phyloP scores from a whole-genome alignment of 2,888 invertebrate genomes.

The Idaea straminata region DNA sequence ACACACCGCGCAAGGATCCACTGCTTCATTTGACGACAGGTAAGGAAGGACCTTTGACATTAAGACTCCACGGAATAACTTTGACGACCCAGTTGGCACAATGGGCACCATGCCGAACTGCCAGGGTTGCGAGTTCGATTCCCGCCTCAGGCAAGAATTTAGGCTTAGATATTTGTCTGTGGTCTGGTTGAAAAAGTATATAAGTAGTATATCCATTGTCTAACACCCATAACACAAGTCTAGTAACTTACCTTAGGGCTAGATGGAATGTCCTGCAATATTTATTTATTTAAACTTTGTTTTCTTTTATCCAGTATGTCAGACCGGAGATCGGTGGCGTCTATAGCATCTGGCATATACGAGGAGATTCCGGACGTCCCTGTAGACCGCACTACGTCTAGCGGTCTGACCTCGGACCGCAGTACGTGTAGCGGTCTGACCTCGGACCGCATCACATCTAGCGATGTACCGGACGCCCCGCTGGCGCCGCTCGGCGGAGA shows the following conservation, averaged over 20 bases:
- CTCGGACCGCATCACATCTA: background rate
- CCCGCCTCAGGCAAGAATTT: too few species aligned
- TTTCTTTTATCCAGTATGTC: slow-evolving; percentile 46
- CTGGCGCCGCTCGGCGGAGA: slow-evolving; percentile 14
- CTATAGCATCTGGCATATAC: slow-evolving; percentile 84
- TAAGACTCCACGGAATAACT: too few species aligned
- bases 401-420: background rate
- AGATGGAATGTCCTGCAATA: too few species aligned
- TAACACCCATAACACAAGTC: too few species aligned
- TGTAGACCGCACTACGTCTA: slow-evolving; percentile 9
- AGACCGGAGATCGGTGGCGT: slow-evolving; percentile 79
- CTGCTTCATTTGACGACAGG: background rate
- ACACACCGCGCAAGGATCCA: slow-evolving; percentile 14
- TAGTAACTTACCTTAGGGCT: too few species aligned
- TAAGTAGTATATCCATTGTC: too few species aligned
- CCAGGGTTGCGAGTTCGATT: too few species aligned
- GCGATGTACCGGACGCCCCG: background rate
- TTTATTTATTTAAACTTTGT: too few species aligned
- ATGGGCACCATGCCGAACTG: too few species aligned
- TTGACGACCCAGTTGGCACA: too few species aligned
- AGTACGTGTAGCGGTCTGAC: background rate
- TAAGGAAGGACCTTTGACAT: background rate
- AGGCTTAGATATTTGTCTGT: too few species aligned
- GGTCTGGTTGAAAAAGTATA: too few species aligned
- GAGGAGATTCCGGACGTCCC: slow-evolving; percentile 82